Evolutionary conservation across 2,888 invertebrate genomes (phyloP).

Genomic region (Agrotis puta): DNA sequence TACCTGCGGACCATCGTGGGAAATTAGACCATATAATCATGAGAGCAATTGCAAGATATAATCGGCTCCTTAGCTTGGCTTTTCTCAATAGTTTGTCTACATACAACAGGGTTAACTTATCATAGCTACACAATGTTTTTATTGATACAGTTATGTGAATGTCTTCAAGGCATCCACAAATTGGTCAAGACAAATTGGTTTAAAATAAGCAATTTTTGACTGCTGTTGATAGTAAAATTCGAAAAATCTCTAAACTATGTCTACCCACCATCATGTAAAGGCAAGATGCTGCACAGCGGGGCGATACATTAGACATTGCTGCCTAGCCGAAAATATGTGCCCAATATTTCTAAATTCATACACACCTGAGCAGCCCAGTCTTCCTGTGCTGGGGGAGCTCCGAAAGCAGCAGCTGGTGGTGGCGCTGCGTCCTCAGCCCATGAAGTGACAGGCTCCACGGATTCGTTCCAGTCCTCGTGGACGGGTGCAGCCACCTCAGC

Average conservation of each 20-base stretch:
- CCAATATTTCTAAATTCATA: background rate
- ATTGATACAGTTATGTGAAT: too few species aligned
- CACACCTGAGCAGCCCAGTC: slow-evolving; percentile 91
- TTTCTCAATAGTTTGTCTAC: too few species aligned
- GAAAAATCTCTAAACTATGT: too few species aligned
- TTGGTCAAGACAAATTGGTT: too few species aligned
- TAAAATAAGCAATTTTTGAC: too few species aligned
- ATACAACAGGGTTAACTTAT: too few species aligned
- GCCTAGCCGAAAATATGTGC: too few species aligned
- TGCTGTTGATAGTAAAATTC: background rate
- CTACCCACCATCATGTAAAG: too few species aligned
- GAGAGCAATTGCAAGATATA: too few species aligned
- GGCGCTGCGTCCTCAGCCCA: slow-evolving; percentile 86
- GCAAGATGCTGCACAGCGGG: too few species aligned
- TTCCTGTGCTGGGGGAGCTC: slow-evolving; percentile 86
- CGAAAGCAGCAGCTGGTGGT: slow-evolving; percentile 79
- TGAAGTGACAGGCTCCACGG: slow-evolving; percentile 85
- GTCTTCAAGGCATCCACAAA: background rate
- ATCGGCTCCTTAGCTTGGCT: too few species aligned
- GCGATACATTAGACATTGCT: too few species aligned
- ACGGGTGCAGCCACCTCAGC: slow-evolving; percentile 83
- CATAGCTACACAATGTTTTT: background rate
- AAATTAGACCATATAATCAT: background rate
- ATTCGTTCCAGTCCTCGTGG: slow-evolving; percentile 86
- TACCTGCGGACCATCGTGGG: slow-evolving; percentile 75